Conservation (phyloP, 2,797 vertebrate genomes). For the Microhierax caerulescens region DNA sequence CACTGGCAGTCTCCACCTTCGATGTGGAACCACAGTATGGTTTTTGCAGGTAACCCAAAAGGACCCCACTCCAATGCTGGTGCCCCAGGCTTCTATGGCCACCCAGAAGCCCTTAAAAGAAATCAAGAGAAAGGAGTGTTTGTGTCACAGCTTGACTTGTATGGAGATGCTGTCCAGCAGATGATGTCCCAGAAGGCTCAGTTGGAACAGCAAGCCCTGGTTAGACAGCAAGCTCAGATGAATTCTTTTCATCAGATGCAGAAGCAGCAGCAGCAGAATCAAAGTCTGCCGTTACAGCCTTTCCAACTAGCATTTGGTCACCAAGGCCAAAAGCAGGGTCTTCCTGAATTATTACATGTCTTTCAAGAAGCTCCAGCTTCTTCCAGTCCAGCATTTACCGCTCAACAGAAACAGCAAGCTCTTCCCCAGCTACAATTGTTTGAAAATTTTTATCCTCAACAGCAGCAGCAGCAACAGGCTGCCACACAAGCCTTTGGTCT, state of each 20-base stretch:
- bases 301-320: conserved; percentile 96
- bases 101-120: conserved; percentile 78
- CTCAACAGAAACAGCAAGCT: conserved; percentile 77
- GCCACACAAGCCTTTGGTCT: conserved; percentile 74
- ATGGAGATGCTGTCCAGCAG: conserved; percentile 74
- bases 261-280: conserved; percentile 82
- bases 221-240: conserved; percentile 80
- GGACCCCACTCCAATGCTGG: conserved; percentile 67
- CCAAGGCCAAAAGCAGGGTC: conserved; percentile 85
- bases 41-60: conserved; percentile 81
- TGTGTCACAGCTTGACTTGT: conserved; percentile 74
- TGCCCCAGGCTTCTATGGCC: conserved; percentile 71
- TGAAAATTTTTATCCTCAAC: conserved; percentile 83
- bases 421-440: conserved; percentile 80
- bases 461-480: conserved; percentile 67
- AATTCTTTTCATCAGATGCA: conserved; percentile 81
- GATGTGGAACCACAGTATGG: conserved; percentile 85
- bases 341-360: conserved; percentile 84
- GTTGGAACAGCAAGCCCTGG: conserved; percentile 75
- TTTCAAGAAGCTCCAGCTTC: conserved; percentile 87
- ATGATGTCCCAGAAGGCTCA: conserved; percentile 82
- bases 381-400: conserved; percentile 83
- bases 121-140: conserved; percentile 82
- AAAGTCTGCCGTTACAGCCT: conserved; percentile 89
- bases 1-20: conserved; percentile 84